Base-by-base conservation (phyloP, 2,797 vertebrate species). In the Malurus leucopterus region DNA sequence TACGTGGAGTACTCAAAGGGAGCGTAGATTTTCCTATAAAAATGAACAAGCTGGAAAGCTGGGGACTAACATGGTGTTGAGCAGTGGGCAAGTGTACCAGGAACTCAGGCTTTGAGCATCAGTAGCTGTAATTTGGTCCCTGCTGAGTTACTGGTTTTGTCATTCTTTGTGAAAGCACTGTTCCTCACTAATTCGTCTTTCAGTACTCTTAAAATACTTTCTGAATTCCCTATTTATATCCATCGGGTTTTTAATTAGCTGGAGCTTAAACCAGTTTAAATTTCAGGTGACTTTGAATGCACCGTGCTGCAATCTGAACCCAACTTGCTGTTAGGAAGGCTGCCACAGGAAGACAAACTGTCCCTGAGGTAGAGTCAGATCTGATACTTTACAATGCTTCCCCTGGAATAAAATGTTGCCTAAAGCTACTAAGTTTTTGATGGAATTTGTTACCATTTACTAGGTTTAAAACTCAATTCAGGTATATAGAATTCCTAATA, bases 391-490 rank as follows among this genome's bases (percentile, higher is more conserved):
- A 46, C 51, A 58, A 0, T 41, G 27, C 38, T 80, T 76, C 15
- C 30, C 4, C 22, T 75, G 47, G 22, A 85, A 76, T 40, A 69
- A 75, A 76, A 44, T n/a, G 3, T 49, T 72, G 75, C 44, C 22
- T 36, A 77, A 26, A 36, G 47, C 68, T 71, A 40, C 14, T 61
- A 41, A 55, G n/a, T 30, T 27, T 94, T 89, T 91, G 61, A 88
- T 92, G 74, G 36, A 73, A 76, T 90, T 90, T 50, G 8, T 22
- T 84, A 70, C 59, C 77, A 82, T 88, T 86, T 76, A 71, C 72
- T 55, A 70, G 32, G n/a, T 93, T 86, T 93, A 91, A 92, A 92
- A 92, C 84, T 89, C 92, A 84, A 34, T 85, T 95, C 90, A 85
- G 30, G n/a, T 62, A 24, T 69, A 57, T 27, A 69, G 64, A 94